Evolutionary conservation across 2,113 vertebrate species (phyloP), one percentile per base, ranked within the genome.

Genomic region (Conger conger): DNA sequence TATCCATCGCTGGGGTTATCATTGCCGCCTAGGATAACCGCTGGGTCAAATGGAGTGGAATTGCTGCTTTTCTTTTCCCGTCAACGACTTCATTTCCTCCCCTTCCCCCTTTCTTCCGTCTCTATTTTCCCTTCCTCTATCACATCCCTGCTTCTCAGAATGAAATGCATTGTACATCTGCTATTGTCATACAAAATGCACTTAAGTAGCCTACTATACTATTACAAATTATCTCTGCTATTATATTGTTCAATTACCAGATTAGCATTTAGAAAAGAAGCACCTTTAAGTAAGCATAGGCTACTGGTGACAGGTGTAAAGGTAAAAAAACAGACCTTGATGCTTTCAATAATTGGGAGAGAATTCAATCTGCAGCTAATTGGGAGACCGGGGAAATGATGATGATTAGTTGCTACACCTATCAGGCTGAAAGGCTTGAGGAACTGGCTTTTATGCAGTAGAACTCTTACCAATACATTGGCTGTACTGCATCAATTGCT

Each of bases 331-430:
- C 30, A 57, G 42, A 9, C 50, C 79, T 45, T 79, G 11, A 16
- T 63, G 76, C 33, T 77, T 57, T 57, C 30, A 36, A 27, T 87
- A 80, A 36, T 23, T 45, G 50, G 79, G 30, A 83, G 80, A 57
- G 45, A 57, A 53, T 27, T 81, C 38, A 27, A 36, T 20, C n/a
- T 79, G 42, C 57, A 82, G 57, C 37, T 60, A 53, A 85, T 85
- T 68, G 40, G 27, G 3, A 73, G 78, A 83, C 30, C 50, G 54
- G 68, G 57, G 45, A 83, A 76, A 79, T 42, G 77, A 76, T 40
- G 53, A 50, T 80, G 54, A 80, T 86, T 83, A 68, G 78, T 76
- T 73, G 77, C 54, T 83, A 82, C 85, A 78, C 53, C 53, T 82
- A 82, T 38, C 81, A 57, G 33, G 4, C 35, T 68, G 45, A 68